These are phyloP conservation scores for Neoarius graeffei DNA, from an alignment of 2,113 vertebrate genomes.

Conservation along the genomic window DNA sequence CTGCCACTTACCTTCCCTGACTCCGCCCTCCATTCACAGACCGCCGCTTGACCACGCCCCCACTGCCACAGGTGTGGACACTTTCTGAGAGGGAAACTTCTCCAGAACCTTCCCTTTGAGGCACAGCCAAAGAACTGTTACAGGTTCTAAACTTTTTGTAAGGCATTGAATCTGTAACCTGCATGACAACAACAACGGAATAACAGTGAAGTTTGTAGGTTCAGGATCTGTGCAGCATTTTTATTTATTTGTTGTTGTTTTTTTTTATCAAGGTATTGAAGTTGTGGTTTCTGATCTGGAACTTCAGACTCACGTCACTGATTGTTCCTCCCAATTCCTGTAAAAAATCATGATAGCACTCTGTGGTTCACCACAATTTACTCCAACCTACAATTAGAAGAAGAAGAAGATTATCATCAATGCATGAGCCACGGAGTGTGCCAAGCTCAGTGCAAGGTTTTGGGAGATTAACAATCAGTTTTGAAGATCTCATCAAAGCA, in stretches of 20 bases:
- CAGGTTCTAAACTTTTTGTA: neutral
- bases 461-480: neutral
- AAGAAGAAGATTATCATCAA: neutral
- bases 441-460: neutral
- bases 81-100: neutral
- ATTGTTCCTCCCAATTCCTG: neutral
- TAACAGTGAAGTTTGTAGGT: neutral
- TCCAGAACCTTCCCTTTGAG: neutral
- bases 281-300: neutral
- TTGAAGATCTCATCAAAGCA: neutral
- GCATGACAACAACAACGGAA: neutral
- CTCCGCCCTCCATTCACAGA: too few relatives aligned
- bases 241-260: too few relatives aligned
- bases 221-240: neutral
- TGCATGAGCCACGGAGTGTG: neutral
- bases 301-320: neutral
- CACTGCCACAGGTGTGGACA: too few relatives aligned
- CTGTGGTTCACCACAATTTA: constrained; percentile 5
- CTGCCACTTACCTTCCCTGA: too few relatives aligned
- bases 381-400: constrained; percentile 5
- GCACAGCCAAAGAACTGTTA: neutral
- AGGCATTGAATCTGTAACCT: neutral
- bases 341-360: neutral
- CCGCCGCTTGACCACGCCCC: too few relatives aligned
- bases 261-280: neutral